phyloP scores from a whole-genome alignment of 30 jellyfish, hydroid and myxozoan genomes.

The Aurelia aurita region DNA sequence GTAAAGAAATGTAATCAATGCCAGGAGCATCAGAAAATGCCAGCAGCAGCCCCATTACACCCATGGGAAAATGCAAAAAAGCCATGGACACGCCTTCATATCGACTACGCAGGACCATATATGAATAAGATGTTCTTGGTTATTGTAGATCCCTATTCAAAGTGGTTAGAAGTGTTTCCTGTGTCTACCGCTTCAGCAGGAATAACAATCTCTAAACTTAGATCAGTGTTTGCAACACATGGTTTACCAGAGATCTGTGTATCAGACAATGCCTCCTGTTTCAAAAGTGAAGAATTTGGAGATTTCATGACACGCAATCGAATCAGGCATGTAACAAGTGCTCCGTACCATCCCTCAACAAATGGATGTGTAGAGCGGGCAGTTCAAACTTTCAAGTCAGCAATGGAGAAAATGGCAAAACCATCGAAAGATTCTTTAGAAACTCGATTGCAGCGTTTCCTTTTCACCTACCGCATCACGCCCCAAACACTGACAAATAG shows the following conservation, averaged over 20 bases:
- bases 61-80: neutral
- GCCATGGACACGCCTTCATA: neutral
- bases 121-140: neutral
- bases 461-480: neutral
- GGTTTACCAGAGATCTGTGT: slow-evolving; percentile 17
- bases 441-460: neutral
- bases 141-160: neutral
- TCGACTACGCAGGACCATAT: slow-evolving; percentile 22
- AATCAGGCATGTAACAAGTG: slow-evolving; percentile 23
- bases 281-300: neutral
- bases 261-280: neutral
- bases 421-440: neutral
- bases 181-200: neutral
- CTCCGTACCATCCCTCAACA: slow-evolving; percentile 28
- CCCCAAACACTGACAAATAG: neutral
- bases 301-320: neutral
- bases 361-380: slow-evolving; percentile 34
- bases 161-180: neutral
- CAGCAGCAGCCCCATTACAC: slow-evolving; percentile 11
- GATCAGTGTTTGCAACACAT: slow-evolving; percentile 18
- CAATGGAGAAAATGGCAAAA: slow-evolving; percentile 18
- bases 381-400: slow-evolving; percentile 34
- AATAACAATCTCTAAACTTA: neutral
- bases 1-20: neutral
- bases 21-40: neutral